Evolutionary conservation across 2,797 vertebrate species (phyloP), one percentile per base, ranked within the genome.

Genomic region (Erethizon dorsatum): DNA sequence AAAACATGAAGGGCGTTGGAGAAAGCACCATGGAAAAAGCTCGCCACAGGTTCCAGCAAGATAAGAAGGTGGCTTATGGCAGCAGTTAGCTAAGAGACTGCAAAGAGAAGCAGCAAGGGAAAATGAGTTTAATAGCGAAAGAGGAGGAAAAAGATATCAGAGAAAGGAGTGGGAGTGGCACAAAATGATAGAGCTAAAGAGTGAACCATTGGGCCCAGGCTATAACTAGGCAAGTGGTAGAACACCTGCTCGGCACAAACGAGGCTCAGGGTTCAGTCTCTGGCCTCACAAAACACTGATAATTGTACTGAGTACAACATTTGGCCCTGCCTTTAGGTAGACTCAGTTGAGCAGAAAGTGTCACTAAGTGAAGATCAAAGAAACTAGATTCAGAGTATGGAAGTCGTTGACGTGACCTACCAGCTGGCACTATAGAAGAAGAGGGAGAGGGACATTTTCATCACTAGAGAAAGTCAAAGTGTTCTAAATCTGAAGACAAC

Each of bases 381-480:
- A n/a, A n/a, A n/a, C n/a, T n/a, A n/a, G n/a, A n/a, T n/a, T n/a
- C n/a, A n/a, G n/a, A n/a, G 5, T 87, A 88, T 90, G 57, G 63
- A 89, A 91, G 14, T 45, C 33, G 82, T 57, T 75, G 94, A 63
- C 56, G 31, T 77, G 65, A 94, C 52, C n/a, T 80, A 52, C n/a
- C 61, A 94, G 69, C 22, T 41, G 28, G 28, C 45, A 80, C 24
- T 67, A 65, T 1, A 75, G 18, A 7, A 50, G 28, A 80, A 80
- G 33, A 63, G 12, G 13, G 73, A 67, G 28, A 79, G 26, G 24
- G 47, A 50, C 47, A 92, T 50, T 91, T 84, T 90, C 84, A 59
- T 85, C 24, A 87, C 50, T 56, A 37, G 80, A 90, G 52, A 79
- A 85, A 91, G 52, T 57, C n/a, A n/a, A n/a, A n/a, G n/a, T n/a